Percentiles rank a stretch among this genome's conserved stretches.
Conservation (phyloP, 2,113 vertebrate genomes). For the Nymphicus hollandicus region DNA sequence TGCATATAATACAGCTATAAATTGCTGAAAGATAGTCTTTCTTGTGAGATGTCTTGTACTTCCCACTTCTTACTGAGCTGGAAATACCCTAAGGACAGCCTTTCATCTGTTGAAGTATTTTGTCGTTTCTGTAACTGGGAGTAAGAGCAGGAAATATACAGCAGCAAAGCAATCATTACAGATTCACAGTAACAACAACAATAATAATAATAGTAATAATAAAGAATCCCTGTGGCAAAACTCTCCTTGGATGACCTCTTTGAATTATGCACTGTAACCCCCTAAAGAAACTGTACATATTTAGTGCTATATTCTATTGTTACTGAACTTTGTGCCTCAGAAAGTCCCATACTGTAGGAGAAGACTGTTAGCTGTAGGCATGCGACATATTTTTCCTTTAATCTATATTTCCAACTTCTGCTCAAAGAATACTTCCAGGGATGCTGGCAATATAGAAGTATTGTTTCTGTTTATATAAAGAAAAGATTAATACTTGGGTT, state of each 20-base stretch:
- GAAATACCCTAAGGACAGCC: conserved; percentile 16
- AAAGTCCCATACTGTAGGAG: background rate
- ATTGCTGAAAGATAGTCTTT: conserved; percentile 16
- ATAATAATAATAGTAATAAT: background rate
- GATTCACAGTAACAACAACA: background rate
- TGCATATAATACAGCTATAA: background rate
- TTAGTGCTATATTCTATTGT: background rate
- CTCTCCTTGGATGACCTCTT: background rate
- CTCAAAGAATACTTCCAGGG: background rate
- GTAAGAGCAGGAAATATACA: background rate
- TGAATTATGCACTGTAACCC: background rate
- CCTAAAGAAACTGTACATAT: background rate
- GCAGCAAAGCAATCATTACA: background rate
- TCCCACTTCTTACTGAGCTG: background rate
- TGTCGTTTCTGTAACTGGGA: conserved; percentile 5
- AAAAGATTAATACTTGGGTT: background rate
- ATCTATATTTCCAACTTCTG: background rate
- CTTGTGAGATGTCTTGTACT: background rate
- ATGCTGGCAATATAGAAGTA: background rate
- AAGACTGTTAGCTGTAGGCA: background rate
- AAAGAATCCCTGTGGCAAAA: background rate
- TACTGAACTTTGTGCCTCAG: background rate
- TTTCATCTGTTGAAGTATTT: background rate
- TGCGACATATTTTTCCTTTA: background rate
- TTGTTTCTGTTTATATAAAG: conserved; percentile 1